Conservation (phyloP, 2,888 invertebrate genomes). For the Pandemis cinnamomeana region DNA sequence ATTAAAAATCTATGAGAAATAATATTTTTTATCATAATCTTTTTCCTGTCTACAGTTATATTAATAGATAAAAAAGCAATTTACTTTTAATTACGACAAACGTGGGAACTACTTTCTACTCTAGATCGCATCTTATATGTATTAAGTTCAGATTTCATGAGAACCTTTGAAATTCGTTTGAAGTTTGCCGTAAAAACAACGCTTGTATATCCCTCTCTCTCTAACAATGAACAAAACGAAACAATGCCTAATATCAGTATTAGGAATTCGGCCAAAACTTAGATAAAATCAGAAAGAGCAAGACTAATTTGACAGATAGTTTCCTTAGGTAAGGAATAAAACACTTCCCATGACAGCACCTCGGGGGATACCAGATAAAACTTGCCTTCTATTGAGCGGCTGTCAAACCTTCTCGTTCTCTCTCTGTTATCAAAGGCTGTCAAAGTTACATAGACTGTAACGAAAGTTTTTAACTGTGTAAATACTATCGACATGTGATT, state of each 20-base stretch:
- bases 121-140: conserved; percentile 15
- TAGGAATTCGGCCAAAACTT: background rate
- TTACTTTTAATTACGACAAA: conserved; percentile 11
- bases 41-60: conserved; percentile 20
- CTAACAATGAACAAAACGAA: background rate
- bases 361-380: background rate
- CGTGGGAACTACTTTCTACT: conserved; percentile 33
- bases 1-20: background rate
- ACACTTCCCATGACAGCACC: background rate
- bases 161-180: conserved; percentile 21
- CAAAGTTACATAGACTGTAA: too few species aligned
- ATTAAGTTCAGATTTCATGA: conserved; percentile 20
- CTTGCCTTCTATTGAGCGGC: background rate
- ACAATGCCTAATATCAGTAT: background rate
- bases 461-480: too few species aligned
- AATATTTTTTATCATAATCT: background rate
- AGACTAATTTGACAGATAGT: background rate
- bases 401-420: too few species aligned
- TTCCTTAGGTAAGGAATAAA: background rate
- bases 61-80: conserved; percentile 24
- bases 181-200: conserved; percentile 18
- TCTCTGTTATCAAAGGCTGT: too few species aligned
- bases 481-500: too few species aligned
- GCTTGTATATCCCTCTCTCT: background rate
- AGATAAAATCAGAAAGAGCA: background rate